phyloP scores from a whole-genome alignment of 2,888 invertebrate genomes.

The Coelinius sp. region DNA sequence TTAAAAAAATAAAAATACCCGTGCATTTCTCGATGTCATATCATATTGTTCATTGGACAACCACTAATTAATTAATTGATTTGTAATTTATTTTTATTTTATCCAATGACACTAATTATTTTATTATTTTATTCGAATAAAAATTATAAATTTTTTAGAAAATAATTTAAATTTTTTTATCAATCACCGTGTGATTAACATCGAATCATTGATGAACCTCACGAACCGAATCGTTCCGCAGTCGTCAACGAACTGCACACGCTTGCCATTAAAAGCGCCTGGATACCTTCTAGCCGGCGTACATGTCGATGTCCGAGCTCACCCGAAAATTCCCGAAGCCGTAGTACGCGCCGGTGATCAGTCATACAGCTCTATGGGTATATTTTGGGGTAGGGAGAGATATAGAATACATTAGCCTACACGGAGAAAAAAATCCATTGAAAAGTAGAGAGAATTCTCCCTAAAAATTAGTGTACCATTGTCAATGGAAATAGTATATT shows the following conservation, averaged over 20 bases:
- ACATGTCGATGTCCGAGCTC: constrained; percentile 18
- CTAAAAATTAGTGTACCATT: no score
- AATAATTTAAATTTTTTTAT: neutral
- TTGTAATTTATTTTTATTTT: neutral
- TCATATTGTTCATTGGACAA: neutral
- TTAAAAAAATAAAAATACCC: neutral
- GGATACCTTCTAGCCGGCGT: constrained; percentile 27
- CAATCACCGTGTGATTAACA: neutral
- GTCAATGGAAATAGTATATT: no score
- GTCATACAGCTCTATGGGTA: neutral
- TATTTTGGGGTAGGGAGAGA: neutral
- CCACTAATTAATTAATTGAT: neutral
- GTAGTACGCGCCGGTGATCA: neutral
- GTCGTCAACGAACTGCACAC: constrained; percentile 59
- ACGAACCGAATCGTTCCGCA: constrained; percentile 42
- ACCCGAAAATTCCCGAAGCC: constrained; percentile 26
- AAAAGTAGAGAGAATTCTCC: no score
- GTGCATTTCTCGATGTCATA: neutral
- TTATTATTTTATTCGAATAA: no score
- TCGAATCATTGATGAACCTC: neutral
- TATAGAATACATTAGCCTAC: no score
- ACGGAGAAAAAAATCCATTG: no score
- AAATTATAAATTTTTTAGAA: no score
- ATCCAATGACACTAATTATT: no score
- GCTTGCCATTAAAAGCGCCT: constrained; percentile 45